phyloP scores from a whole-genome alignment of 2,113 vertebrate genomes.

The Prochilodus magdalenae region DNA sequence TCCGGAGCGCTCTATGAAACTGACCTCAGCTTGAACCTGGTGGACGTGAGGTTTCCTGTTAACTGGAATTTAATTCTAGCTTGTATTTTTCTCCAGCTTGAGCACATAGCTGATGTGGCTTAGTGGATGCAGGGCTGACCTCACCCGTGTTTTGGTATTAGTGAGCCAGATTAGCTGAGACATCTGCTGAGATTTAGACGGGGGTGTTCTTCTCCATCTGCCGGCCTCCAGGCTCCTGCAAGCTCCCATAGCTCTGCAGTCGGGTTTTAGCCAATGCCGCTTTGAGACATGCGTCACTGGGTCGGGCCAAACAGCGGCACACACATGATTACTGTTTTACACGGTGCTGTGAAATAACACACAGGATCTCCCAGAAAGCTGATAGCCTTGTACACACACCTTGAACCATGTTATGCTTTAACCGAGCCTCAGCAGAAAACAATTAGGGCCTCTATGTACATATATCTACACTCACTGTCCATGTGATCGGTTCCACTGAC shows the following conservation, averaged over 20 bases:
- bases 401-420: no score
- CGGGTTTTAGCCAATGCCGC: neutral
- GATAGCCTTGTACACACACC: neutral
- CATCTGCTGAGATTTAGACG: conserved; percentile 42
- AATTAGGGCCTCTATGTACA: no score
- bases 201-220: conserved; percentile 37
- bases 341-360: no score
- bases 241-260: conserved; percentile 2
- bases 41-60: neutral
- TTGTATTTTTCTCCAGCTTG: neutral
- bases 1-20: neutral
- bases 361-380: neutral
- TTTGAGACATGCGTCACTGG: neutral
- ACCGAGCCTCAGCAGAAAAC: no score
- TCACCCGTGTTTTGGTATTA: conserved; percentile 28
- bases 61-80: neutral
- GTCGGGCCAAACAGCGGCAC: neutral
- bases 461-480: no score
- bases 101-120: neutral
- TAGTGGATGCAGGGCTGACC: neutral
- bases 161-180: conserved; percentile 33
- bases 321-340: neutral
- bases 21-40: neutral
- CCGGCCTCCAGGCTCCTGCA: conserved; percentile 9
- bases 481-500: no score